A percentile compares a stretch with the other conserved stretches of the same genome.
These are phyloP conservation scores for Coluber constrictor DNA, from an alignment of 2,797 vertebrate genomes.

Conservation along the genomic window DNA sequence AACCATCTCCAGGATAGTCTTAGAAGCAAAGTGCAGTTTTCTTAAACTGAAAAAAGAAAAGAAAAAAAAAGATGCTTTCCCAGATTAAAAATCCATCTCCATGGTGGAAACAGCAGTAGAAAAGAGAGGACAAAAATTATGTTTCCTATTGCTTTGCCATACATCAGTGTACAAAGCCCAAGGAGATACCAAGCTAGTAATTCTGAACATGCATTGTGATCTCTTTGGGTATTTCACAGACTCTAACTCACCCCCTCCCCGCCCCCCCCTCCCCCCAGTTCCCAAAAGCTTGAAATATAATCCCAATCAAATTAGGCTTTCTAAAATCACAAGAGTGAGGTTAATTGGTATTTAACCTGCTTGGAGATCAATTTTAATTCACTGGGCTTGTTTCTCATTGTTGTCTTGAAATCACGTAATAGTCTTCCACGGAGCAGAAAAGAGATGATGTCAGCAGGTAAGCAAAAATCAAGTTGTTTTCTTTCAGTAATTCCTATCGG, in stretches of 20 bases:
- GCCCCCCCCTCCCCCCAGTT: too few relatives aligned
- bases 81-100: background rate
- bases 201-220: background rate
- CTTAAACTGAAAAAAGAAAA: background rate
- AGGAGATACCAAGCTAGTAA: background rate
- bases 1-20: background rate
- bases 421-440: background rate
- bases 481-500: background rate
- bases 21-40: background rate
- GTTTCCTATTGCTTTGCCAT: background rate
- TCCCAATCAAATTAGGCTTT: constrained; percentile 3
- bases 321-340: background rate
- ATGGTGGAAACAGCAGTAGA: background rate
- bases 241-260: background rate
- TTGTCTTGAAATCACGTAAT: background rate
- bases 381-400: constrained; percentile 6
- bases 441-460: background rate
- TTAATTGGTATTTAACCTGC: constrained; percentile 40
- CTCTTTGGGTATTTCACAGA: background rate
- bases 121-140: background rate
- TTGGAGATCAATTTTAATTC: constrained; percentile 24
- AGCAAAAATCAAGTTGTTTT: background rate
- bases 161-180: background rate
- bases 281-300: background rate
- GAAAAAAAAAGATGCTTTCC: background rate